Conservation (phyloP, 2,797 vertebrate genomes). For the Fistularia tabacaria region DNA sequence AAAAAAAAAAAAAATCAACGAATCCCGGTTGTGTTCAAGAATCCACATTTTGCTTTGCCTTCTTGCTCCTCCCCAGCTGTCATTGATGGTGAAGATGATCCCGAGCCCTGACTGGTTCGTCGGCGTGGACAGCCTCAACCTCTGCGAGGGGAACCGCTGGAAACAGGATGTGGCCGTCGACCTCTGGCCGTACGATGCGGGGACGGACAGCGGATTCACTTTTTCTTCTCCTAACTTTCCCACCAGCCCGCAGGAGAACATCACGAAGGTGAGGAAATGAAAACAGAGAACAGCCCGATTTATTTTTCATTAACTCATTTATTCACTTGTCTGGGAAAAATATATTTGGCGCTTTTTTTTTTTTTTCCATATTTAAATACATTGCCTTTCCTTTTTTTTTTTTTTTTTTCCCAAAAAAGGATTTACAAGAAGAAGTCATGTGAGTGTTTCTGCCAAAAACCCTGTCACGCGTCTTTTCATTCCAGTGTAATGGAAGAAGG, state of each 20-base stretch:
- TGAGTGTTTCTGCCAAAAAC: too few species aligned
- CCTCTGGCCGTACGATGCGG: conserved; percentile 78
- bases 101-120: conserved; percentile 78
- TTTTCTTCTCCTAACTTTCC: conserved; percentile 79
- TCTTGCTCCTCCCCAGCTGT: conserved; percentile 61
- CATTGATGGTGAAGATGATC: conserved; percentile 73
- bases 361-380: too few species aligned
- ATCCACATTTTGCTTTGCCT: conserved; percentile 1
- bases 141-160: conserved; percentile 71
- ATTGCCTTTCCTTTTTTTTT: too few species aligned
- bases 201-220: conserved; percentile 81
- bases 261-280: conserved; percentile 61
- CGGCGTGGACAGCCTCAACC: conserved; percentile 66
- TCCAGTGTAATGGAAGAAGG: too few species aligned
- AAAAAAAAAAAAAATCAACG: too few species aligned
- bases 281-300: neutral
- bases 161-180: conserved; percentile 75
- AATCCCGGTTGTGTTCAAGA: neutral
- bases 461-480: too few species aligned
- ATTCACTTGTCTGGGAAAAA: neutral
- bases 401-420: too few species aligned
- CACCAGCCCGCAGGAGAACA: conserved; percentile 67
- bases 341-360: neutral
- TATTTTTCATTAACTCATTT: neutral
- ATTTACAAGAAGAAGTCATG: too few species aligned